Percentiles rank a stretch among this genome's conserved stretches.
These are phyloP conservation scores for Dendrocopos noguchii DNA, from an alignment of 2,113 vertebrate genomes.

Conservation along the genomic window DNA sequence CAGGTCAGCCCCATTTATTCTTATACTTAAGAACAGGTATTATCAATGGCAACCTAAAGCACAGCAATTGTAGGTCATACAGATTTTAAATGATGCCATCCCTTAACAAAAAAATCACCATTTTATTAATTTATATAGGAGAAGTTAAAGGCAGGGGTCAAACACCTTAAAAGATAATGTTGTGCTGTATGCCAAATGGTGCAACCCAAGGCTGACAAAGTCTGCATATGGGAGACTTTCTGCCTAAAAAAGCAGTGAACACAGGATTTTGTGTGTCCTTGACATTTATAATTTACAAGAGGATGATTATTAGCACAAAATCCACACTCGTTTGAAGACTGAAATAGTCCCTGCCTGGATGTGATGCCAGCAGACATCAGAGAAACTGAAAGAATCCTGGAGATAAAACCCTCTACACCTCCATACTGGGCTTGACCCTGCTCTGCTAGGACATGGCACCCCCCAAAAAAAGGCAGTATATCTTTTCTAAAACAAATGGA, in stretches of 20 bases:
- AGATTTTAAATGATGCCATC: neutral
- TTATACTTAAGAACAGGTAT: neutral
- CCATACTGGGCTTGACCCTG: neutral
- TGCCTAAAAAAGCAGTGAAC: neutral
- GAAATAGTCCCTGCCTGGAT: constrained; percentile 26
- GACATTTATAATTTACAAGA: constrained; percentile 73
- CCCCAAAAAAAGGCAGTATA: constrained; percentile 1
- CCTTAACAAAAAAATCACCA: neutral
- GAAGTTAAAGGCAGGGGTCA: neutral
- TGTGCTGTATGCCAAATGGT: neutral
- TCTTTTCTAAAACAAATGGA: constrained; percentile 43
- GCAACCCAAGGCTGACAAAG: neutral
- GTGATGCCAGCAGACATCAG: constrained; percentile 39
- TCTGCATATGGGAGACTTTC: neutral
- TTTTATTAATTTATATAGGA: neutral
- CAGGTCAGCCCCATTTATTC: neutral
- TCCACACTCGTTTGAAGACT: constrained; percentile 25
- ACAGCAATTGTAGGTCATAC: neutral
- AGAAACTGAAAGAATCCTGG: constrained; percentile 35
- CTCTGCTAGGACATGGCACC: constrained; percentile 5
- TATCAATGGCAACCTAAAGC: neutral
- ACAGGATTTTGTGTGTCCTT: constrained; percentile 35
- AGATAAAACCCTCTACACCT: constrained; percentile 36
- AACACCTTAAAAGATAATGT: neutral
- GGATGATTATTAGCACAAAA: constrained; percentile 65